A percentile compares a stretch with the other conserved stretches of the same genome.
Conservation (phyloP, 2,888 invertebrate genomes). For the Lottia gigantea region DNA sequence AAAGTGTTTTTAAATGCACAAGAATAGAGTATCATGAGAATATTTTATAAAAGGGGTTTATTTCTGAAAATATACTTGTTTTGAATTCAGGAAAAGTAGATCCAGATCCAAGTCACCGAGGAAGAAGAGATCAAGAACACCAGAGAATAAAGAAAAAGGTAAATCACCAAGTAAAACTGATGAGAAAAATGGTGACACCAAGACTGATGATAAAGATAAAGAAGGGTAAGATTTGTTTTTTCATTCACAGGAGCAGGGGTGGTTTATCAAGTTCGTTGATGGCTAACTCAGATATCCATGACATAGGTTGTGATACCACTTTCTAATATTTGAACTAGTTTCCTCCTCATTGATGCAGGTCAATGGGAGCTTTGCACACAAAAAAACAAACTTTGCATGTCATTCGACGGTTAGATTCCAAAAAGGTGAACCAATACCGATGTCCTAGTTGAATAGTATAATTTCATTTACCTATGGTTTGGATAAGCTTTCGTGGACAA, state of each 20-base stretch:
- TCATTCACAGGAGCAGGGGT: background rate
- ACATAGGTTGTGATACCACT: too few relatives aligned
- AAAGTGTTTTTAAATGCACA: constrained; percentile 11
- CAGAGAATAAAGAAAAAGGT: constrained; percentile 7
- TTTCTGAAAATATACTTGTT: background rate
- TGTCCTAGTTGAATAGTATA: too few relatives aligned
- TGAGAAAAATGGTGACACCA: constrained; percentile 23
- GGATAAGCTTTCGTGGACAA: too few relatives aligned
- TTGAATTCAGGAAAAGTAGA: constrained; percentile 2
- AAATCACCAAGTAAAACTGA: constrained; percentile 13
- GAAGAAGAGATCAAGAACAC: constrained; percentile 16
- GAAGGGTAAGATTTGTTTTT: constrained; percentile 9
- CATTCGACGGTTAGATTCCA: too few relatives aligned
- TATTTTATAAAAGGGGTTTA: constrained; percentile 16
- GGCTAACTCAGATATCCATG: too few relatives aligned
- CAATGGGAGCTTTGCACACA: too few relatives aligned
- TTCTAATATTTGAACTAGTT: too few relatives aligned
- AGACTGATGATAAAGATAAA: constrained; percentile 25
- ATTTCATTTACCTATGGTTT: too few relatives aligned
- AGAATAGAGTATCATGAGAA: constrained; percentile 15
- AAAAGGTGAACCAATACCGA: too few relatives aligned
- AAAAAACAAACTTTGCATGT: too few relatives aligned
- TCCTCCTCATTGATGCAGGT: too few relatives aligned
- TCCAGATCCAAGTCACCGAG: constrained; percentile 18
- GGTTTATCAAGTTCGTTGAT: too few relatives aligned